A percentile compares a stretch with the other conserved stretches of the same genome.
These are phyloP conservation scores for Carlito syrichta DNA, from an alignment of 2,113 vertebrate species.

Conservation along the genomic window DNA sequence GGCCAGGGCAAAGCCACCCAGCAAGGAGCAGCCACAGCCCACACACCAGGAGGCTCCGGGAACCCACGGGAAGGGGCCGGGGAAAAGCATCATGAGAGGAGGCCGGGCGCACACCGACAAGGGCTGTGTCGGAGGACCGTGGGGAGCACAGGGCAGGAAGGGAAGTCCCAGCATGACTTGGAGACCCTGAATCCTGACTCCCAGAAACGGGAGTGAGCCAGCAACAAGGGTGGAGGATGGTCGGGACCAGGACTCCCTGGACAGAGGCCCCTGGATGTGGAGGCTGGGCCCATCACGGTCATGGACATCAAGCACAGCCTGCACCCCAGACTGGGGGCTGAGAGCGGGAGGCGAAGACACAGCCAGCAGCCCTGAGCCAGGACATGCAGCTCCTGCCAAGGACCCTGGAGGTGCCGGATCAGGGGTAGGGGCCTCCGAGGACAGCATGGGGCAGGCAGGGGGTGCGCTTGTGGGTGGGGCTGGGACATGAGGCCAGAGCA, in stretches of 20 bases:
- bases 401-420: background rate
- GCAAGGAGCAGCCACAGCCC: background rate
- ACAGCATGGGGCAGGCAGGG: background rate
- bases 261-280: background rate
- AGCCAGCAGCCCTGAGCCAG: background rate
- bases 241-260: background rate
- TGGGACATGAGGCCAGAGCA: rapidly evolving
- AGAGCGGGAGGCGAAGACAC: too few relatives aligned
- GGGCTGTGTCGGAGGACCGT: background rate
- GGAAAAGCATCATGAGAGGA: background rate
- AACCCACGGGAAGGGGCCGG: background rate
- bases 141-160: background rate
- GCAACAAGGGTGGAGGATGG: background rate
- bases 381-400: background rate
- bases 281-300: background rate
- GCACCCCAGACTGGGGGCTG: background rate
- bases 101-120: background rate
- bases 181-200: too few relatives aligned
- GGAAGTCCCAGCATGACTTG: background rate
- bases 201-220: background rate
- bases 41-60: background rate
- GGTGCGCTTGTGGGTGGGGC: rapidly evolving
- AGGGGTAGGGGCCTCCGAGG: background rate
- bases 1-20: background rate
- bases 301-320: background rate